Conservation (phyloP, 2,113 vertebrate species). For the Thalassarche chlororhynchos region DNA sequence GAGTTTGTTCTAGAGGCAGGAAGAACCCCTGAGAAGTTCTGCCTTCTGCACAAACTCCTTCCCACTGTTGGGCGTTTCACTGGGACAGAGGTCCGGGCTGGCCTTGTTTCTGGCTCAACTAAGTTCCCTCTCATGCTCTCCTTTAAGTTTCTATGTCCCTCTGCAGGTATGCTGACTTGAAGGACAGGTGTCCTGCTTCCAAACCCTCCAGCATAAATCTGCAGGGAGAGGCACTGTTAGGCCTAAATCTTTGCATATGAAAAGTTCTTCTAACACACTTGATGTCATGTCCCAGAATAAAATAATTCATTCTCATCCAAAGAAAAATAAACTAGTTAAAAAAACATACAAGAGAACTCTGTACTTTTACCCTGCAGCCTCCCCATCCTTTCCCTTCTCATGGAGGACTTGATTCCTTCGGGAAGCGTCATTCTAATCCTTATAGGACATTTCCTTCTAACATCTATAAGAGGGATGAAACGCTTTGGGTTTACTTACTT, state of each 20-base stretch:
- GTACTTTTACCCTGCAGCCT: background rate
- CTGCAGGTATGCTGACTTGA: background rate
- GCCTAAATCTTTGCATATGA: background rate
- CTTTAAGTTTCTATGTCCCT: background rate
- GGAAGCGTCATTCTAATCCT: background rate
- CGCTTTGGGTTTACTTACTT: slow-evolving; percentile 79
- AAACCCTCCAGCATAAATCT: background rate
- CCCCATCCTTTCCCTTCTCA: background rate
- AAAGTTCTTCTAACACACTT: background rate
- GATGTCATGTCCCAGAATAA: background rate
- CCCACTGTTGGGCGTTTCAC: background rate
- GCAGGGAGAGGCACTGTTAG: background rate
- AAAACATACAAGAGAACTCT: background rate
- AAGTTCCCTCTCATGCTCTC: background rate
- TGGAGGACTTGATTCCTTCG: background rate
- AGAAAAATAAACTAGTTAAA: background rate
- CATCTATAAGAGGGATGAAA: slow-evolving; percentile 12
- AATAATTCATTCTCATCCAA: background rate
- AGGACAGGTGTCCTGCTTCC: background rate
- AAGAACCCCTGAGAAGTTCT: background rate
- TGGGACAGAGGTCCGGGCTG: background rate
- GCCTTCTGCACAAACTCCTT: background rate
- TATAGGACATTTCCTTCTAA: background rate
- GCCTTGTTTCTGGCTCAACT: background rate
- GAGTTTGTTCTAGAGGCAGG: background rate